Evolutionary conservation across 2,888 invertebrate genomes (phyloP), one percentile per base, ranked within the genome.

Genomic region (Cephus pygmeus): DNA sequence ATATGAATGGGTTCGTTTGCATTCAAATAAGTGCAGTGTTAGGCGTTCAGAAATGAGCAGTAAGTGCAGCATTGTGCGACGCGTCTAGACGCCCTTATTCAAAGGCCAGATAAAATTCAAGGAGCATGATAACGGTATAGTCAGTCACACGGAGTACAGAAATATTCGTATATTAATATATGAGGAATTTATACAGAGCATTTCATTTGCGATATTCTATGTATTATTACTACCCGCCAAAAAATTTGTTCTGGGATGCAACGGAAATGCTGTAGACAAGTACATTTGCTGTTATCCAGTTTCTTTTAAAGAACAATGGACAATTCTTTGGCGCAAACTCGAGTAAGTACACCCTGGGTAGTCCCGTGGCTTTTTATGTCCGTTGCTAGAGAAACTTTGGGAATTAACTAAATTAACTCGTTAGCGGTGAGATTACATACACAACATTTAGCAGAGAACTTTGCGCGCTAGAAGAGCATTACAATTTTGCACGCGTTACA

Each of bases 351-450:
- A 40, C 40, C 23, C 40, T 40, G 23, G 40, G 23, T 40, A 40
- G 40, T 40, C 40, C 40, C 40, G 40, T 40, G 40, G 15, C 40
- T 40, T 40, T 40, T 40, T 40, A 40, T 40, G 40, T 40, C 6
- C 40, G 40, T 2, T 40, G 40, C 56, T 56, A 77, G 76, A 31
- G 81, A 79, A 86, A 85, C 84, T 86, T 81, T 81, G 83, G 80
- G 79, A 82, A 86, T 84, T 86, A 81, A 84, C 80, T 83, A 82
- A 85, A 86, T 86, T 86, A 86, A 81, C 85, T 81, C 83, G 81
- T 83, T 86, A 86, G 86, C 82, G 83, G 81, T 75, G 80, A 77
- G 84, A 86, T 86, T 86, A 85, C 84, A 81, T 82, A 86, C 83
- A 83, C 82, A 80, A 86, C 83, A 86, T 83, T 85, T 85, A 84